These are phyloP conservation scores for Cyclophora punctaria DNA, from an alignment of 2,888 invertebrate species.

Conservation along the genomic window DNA sequence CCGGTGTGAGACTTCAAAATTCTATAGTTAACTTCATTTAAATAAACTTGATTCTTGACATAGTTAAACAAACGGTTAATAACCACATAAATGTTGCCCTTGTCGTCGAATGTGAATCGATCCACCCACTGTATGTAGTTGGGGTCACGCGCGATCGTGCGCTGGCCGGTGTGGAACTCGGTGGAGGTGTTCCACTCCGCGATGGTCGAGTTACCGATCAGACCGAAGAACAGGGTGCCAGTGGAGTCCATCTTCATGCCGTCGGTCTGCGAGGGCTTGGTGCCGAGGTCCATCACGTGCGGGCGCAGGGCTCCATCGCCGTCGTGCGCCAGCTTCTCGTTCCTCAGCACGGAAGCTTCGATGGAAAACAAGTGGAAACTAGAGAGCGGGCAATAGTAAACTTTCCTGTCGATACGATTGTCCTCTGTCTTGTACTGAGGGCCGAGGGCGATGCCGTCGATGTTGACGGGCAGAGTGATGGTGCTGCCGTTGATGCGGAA, in stretches of 20 bases:
- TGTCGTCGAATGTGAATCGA: conserved; percentile 79
- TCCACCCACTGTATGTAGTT: conserved; percentile 83
- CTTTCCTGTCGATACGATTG: conserved; percentile 56
- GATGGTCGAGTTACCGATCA: conserved; percentile 80
- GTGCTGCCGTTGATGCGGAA: conserved; percentile 77
- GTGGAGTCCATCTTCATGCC: conserved; percentile 84
- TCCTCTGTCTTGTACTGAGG: conserved; percentile 65
- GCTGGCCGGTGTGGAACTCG: conserved; percentile 75
- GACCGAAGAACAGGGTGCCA: conserved; percentile 81
- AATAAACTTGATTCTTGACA: conserved; percentile 75
- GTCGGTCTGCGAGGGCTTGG: conserved; percentile 80
- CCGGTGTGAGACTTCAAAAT: conserved; percentile 77
- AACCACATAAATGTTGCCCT: conserved; percentile 79
- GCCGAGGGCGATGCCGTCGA: conserved; percentile 83
- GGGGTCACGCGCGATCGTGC: conserved; percentile 79
- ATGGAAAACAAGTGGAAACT: conserved; percentile 80
- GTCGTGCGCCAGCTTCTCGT: conserved; percentile 57
- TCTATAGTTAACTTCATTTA: conserved; percentile 79
- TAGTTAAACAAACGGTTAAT: conserved; percentile 81
- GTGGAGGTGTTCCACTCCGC: conserved; percentile 80
- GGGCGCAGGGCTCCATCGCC: conserved; percentile 51
- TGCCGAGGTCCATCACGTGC: conserved; percentile 75
- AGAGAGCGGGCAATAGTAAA: conserved; percentile 82
- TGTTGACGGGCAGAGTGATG: conserved; percentile 74
- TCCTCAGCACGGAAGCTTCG: conserved; percentile 76